phyloP scores from a whole-genome alignment of 2,888 invertebrate species.

The Microplitis deprimator region DNA sequence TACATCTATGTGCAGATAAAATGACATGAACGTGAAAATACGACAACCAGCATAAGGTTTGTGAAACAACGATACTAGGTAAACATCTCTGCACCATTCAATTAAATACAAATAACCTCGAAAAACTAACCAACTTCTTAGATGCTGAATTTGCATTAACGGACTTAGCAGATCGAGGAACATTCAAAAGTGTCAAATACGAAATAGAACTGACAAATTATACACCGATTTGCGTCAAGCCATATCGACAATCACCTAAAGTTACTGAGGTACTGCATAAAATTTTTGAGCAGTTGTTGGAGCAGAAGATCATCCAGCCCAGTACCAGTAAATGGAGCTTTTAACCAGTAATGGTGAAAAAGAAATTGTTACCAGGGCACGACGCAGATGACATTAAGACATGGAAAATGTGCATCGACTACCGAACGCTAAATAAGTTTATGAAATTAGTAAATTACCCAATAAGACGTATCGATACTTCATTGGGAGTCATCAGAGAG shows the following conservation, averaged over 20 bases:
- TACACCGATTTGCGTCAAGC: not conserved
- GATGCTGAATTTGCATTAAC: not conserved
- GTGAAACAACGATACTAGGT: not conserved
- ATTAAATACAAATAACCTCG: not conserved
- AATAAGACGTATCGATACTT: too few relatives aligned
- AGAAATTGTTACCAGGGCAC: too few relatives aligned
- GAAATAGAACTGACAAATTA: not conserved
- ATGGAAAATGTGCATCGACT: too few relatives aligned
- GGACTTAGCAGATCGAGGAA: not conserved
- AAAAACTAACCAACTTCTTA: not conserved
- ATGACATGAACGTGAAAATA: not conserved
- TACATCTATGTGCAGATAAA: not conserved
- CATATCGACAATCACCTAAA: not conserved
- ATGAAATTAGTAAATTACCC: too few relatives aligned
- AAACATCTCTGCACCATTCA: not conserved
- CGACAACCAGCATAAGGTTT: not conserved
- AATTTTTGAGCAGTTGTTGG: not conserved
- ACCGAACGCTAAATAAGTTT: too few relatives aligned
- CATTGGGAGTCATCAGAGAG: too few relatives aligned
- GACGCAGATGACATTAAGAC: too few relatives aligned
- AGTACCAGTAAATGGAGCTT: too few relatives aligned
- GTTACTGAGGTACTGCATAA: not conserved
- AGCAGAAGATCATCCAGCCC: not conserved
- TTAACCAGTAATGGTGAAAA: too few relatives aligned
- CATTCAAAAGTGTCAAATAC: not conserved